Conservation (phyloP, 2,113 vertebrate species). For the Bettongia penicillata region DNA sequence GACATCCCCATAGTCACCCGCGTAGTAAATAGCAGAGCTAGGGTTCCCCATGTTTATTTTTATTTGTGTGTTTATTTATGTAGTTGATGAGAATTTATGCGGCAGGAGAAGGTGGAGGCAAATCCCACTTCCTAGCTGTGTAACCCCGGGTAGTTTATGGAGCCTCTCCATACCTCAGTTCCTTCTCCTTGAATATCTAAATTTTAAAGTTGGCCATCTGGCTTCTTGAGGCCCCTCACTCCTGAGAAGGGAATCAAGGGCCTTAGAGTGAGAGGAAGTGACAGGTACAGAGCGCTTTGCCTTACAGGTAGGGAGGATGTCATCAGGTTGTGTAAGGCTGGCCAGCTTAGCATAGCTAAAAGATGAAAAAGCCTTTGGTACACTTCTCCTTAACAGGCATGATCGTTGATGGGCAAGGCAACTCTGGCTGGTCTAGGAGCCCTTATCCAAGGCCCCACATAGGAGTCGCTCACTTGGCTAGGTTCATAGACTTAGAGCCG, state of each 20-base stretch:
- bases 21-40: neutral
- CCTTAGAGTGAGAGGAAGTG: too few relatives aligned
- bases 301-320: neutral
- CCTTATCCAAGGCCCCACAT: neutral
- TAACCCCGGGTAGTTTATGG: neutral
- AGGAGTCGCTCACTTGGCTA: neutral
- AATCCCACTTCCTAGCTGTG: neutral
- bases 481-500: neutral
- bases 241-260: neutral
- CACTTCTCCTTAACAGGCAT: neutral
- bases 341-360: neutral
- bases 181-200: neutral
- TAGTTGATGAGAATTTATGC: neutral
- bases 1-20: neutral
- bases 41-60: neutral
- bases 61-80: neutral
- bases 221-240: neutral
- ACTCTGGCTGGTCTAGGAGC: neutral
- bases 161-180: neutral
- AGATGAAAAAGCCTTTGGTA: neutral
- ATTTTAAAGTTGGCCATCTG: neutral
- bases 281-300: neutral
- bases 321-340: neutral
- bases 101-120: neutral
- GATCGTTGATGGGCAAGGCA: neutral